Percentiles rank a stretch among this genome's conserved stretches.
Evolutionary conservation across 2,113 vertebrate genomes (phyloP).

Genomic region (Nasalis larvatus): DNA sequence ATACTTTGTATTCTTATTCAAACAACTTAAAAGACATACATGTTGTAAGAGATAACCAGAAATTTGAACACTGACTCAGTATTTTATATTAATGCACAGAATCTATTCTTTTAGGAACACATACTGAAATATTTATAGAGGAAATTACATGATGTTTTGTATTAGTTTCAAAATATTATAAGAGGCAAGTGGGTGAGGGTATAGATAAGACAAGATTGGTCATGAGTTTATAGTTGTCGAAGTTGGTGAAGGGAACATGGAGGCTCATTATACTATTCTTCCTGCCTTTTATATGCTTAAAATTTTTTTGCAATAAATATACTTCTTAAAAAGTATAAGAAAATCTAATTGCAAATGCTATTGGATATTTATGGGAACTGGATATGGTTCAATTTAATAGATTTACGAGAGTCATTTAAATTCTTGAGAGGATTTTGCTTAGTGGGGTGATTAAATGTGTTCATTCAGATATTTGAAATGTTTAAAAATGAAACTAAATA

Average conservation of each 20-base stretch:
- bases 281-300: background rate
- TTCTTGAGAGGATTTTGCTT: background rate
- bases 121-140: background rate
- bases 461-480: background rate
- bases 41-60: background rate
- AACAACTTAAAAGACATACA: background rate
- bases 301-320: background rate
- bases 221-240: background rate
- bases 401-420: background rate
- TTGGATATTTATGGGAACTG: background rate
- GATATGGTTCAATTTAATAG: background rate
- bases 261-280: background rate
- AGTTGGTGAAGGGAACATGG: background rate
- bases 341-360: background rate
- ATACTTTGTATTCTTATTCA: background rate
- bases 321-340: background rate
- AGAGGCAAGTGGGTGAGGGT: background rate
- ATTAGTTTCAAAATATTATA: background rate
- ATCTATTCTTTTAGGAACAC: background rate
- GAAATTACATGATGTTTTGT: background rate
- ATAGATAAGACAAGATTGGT: background rate
- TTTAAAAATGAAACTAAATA: constrained; percentile 10
- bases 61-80: background rate
- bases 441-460: background rate
- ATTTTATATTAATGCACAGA: background rate